Evolutionary conservation across 1,140 invertebrate species (phyloP), one percentile per base, ranked within the genome.

Genomic region (Listronotus oregonensis): DNA sequence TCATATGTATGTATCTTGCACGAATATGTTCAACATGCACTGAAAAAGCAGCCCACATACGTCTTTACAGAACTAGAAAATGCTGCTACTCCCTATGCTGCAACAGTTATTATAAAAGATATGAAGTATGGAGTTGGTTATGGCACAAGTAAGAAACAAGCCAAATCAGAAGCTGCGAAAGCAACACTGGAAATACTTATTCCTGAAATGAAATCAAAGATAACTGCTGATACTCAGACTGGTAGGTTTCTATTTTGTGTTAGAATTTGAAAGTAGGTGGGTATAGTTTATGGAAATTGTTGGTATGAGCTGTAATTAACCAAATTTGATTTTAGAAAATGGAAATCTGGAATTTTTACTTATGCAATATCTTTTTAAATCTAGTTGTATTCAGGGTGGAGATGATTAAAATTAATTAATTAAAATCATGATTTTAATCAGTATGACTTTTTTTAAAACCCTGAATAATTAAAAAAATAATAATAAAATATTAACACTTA

Each of bases 1-100:
- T 94, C 91, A 73, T 95, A 93, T 75, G 91, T 98, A n/a, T 97
- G 95, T 75, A 97, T 97, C 77, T 84, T 98, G 55, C 95, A 98
- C 76, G 95, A 98, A 80, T 98, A 97, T 82, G 92, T 97, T 27
- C 94, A 97, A 71, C 92, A 96, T 77, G 93, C 94, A 9, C 81
- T 97, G 54, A 93, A 95, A 78, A 93, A 94, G 60, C 94, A 97
- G 73, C 95, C 95, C 4, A 89, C 89, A 8, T 98, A 97, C 80
- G 87, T 91, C 77, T 97, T 96, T 78, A 91, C 92, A 77, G 94
- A 97, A 85, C 82, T 96, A 70, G 94, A 97, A 81, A 97, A 97
- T 83, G 91, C 95, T 6, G 87, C 92, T 9, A 94, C 90, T 0
- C 96, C 96, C 0, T 97, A 97, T 81, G 90, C 93, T 56, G 95